phyloP scores from a whole-genome alignment of 2,888 invertebrate genomes.

The Melitaea athalia region DNA sequence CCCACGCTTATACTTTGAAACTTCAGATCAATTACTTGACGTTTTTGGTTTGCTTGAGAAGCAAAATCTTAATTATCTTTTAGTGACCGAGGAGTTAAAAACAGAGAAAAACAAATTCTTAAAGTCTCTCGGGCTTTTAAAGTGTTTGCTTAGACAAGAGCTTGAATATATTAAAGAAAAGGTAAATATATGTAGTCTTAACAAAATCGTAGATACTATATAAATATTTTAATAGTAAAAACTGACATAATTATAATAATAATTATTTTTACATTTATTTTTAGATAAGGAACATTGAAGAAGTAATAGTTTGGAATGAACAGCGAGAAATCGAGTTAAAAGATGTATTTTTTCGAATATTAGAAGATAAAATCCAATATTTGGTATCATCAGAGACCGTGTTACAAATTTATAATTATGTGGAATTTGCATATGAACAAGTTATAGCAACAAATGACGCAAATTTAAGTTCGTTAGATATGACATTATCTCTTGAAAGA shows the following conservation, averaged over 20 bases:
- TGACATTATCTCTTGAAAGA: slow-evolving; percentile 83
- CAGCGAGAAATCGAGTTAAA: slow-evolving; percentile 65
- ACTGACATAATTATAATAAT: slow-evolving; percentile 8
- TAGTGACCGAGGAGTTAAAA: slow-evolving; percentile 70
- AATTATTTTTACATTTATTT: slow-evolving; percentile 32
- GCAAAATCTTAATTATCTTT: slow-evolving; percentile 74
- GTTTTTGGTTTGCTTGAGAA: slow-evolving; percentile 68
- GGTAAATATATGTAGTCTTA: slow-evolving; percentile 51
- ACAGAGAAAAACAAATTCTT: slow-evolving; percentile 68
- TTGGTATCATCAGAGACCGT: slow-evolving; percentile 83
- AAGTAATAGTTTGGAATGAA: slow-evolving; percentile 58
- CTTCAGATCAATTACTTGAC: slow-evolving; percentile 61
- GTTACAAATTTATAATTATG: slow-evolving; percentile 83
- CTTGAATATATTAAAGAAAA: slow-evolving; percentile 63
- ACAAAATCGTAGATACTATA: too few relatives aligned
- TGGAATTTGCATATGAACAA: slow-evolving; percentile 85
- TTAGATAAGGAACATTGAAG: slow-evolving; percentile 64
- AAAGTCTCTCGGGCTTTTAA: slow-evolving; percentile 58
- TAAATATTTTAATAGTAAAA: not conserved
- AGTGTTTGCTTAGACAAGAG: slow-evolving; percentile 56
- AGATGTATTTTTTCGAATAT: slow-evolving; percentile 63
- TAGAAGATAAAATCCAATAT: slow-evolving; percentile 73
- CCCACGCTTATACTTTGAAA: slow-evolving; percentile 67
- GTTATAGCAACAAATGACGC: slow-evolving; percentile 84
- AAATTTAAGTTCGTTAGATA: slow-evolving; percentile 80